Base-by-base conservation (phyloP, 2,113 vertebrate genomes). In the Larimichthys polyactis region DNA sequence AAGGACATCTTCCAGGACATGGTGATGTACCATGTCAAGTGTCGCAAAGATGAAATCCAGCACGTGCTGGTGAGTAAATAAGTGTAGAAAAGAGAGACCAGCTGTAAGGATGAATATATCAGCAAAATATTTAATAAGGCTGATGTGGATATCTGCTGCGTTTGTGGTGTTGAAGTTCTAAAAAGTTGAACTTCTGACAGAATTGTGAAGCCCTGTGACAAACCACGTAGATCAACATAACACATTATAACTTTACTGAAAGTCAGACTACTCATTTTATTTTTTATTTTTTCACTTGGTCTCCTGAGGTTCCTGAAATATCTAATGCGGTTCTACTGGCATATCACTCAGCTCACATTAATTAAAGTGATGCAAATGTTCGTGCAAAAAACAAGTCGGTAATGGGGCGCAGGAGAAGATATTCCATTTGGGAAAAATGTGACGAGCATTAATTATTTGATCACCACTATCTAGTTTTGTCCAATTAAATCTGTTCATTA, bases 1-100 rank as follows among this genome's bases (percentile, higher is more conserved):
- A 99, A 98, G 91, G 97, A 99, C 92, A 98, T 99, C 57, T 98
- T 96, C 78, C 97, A 97, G 92, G 97, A 99, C 91, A 98, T 99
- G 97, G 97, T 99, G 74, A 94, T 98, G 63, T 99, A 99, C 92
- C 97, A 99, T 0, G 94, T 99, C 92, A 96, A 94, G 83, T 99
- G 98, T 48, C 96, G 96, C 89, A 96, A 96, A 77, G 96, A 98
- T 0, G 97, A 99, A 83, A 97, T 99, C 86, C 98, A 99, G 94
- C 81, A 94, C 63, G 48, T 99, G 79, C 92, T 99, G 97, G 98
- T 99, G 87, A 83, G 95, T 93, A 10, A 64, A 40, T 11, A 4
- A 15, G 48, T n/a, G 5, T 40, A 15, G 11, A n/a, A 51, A 58
- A 51, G 7, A 63, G 36, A 44, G 9, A 15, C 5, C 16, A 29